These are phyloP conservation scores for Campylomormyrus tamandua DNA, from an alignment of 2,113 vertebrate genomes.

Conservation along the genomic window DNA sequence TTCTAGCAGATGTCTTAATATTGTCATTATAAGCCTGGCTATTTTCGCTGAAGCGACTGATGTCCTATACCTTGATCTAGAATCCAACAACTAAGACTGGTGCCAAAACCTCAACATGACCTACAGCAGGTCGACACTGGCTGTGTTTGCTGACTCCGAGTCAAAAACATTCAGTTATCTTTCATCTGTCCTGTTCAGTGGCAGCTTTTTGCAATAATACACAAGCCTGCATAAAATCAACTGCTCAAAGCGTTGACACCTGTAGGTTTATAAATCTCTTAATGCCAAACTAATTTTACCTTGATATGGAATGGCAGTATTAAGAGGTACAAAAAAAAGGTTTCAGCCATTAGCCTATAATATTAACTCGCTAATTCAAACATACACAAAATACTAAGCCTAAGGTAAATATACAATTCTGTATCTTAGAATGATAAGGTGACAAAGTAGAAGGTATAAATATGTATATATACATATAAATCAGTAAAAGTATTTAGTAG, in stretches of 20 bases:
- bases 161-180: background rate
- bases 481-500: background rate
- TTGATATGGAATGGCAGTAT: background rate
- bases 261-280: background rate
- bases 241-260: background rate
- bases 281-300: background rate
- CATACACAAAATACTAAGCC: background rate
- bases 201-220: background rate
- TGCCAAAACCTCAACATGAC: background rate
- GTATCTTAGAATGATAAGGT: background rate
- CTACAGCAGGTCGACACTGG: background rate
- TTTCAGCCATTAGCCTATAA: background rate
- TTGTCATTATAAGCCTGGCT: background rate
- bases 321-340: background rate
- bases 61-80: background rate
- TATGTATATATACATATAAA: background rate
- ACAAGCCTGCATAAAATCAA: slow-evolving; percentile 1
- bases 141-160: background rate
- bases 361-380: background rate
- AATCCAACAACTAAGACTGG: background rate
- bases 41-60: background rate
- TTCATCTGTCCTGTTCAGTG: background rate
- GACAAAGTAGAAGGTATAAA: background rate
- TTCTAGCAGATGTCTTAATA: background rate
- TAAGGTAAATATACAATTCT: background rate